Conservation (phyloP, 2,888 invertebrate genomes). For the Augiades crinisus region DNA sequence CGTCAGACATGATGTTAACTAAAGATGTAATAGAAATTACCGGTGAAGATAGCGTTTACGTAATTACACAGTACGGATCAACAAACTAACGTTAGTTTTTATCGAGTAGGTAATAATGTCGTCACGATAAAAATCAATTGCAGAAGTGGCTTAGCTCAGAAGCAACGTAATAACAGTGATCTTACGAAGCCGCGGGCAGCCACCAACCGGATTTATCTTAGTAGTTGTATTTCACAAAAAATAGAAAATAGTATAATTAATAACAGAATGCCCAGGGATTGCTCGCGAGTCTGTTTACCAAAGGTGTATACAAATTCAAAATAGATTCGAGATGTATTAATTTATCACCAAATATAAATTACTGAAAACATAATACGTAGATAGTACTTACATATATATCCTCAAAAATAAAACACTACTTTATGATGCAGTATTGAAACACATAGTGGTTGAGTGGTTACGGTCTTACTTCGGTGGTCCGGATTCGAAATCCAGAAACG, state of each 20-base stretch:
- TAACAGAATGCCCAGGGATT: not conserved
- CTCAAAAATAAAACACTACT: too few relatives aligned
- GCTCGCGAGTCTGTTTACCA: not conserved
- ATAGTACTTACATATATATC: too few relatives aligned
- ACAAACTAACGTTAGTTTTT: constrained; percentile 41
- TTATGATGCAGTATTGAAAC: too few relatives aligned
- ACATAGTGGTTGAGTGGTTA: too few relatives aligned
- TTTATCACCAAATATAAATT: too few relatives aligned
- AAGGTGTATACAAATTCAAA: too few relatives aligned
- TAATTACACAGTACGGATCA: constrained; percentile 42
- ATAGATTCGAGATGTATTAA: too few relatives aligned
- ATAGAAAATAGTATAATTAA: not conserved
- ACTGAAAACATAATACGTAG: too few relatives aligned
- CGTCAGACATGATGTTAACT: not conserved
- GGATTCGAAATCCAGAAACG: too few relatives aligned
- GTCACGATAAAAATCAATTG: constrained; percentile 74
- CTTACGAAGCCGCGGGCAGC: constrained; percentile 39
- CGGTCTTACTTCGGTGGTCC: too few relatives aligned
- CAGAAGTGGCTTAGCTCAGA: constrained; percentile 57
- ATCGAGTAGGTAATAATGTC: constrained; percentile 64
- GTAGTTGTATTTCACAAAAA: constrained; percentile 8
- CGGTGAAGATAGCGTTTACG: constrained; percentile 45
- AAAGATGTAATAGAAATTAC: constrained; percentile 22
- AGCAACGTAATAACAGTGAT: constrained; percentile 66
- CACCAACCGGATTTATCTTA: constrained; percentile 24